Conservation (phyloP, 2,113 vertebrate genomes). For the Dendrocopos noguchii region DNA sequence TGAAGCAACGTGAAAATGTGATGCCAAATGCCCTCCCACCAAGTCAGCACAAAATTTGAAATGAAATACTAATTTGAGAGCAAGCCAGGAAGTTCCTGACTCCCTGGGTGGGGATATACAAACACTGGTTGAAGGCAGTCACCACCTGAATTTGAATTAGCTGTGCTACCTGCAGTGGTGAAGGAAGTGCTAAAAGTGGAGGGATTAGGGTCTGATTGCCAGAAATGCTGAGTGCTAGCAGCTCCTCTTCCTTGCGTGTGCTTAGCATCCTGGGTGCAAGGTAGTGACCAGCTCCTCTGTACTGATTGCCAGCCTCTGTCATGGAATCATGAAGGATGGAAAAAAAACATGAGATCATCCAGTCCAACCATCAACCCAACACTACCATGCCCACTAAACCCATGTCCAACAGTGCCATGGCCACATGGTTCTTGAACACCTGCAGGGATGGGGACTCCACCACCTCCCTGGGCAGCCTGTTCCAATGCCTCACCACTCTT, state of each 20-base stretch:
- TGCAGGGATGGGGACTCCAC: too few relatives aligned
- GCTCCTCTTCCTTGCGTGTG: background rate
- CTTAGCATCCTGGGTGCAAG: background rate
- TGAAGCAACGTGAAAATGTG: conserved; percentile 5
- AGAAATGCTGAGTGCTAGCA: background rate
- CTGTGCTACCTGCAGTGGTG: background rate
- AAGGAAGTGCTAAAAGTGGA: background rate
- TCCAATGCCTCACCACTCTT: too few relatives aligned
- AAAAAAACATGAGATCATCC: too few relatives aligned
- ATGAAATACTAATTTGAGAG: conserved; percentile 14
- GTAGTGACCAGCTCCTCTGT: background rate
- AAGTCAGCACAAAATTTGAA: conserved; percentile 15
- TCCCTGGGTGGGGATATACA: background rate
- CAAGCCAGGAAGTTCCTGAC: conserved; percentile 7
- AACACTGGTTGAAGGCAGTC: background rate
- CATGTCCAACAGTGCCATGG: too few relatives aligned
- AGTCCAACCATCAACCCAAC: too few relatives aligned
- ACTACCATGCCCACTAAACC: too few relatives aligned
- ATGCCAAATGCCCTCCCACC: background rate
- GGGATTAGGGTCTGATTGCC: background rate
- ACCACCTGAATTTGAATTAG: conserved; percentile 19
- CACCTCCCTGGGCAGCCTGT: too few relatives aligned
- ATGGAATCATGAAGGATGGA: too few relatives aligned
- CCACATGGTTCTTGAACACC: too few relatives aligned
- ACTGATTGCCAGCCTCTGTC: background rate